phyloP scores from a whole-genome alignment of 2,113 vertebrate genomes.

The Perognathus longimembris region DNA sequence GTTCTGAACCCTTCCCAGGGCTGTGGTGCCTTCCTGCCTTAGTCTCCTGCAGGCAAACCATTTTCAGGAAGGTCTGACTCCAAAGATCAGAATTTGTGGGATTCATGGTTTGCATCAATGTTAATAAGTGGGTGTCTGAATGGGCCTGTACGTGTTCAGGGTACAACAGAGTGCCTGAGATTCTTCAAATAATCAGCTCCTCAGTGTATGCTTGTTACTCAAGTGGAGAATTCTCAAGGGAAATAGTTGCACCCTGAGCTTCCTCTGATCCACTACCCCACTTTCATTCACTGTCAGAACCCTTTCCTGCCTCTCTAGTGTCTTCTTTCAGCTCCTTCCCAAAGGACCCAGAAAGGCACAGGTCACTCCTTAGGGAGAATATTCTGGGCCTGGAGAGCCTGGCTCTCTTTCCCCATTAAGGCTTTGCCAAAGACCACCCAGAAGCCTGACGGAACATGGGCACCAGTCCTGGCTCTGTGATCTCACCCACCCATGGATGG shows the following conservation, averaged over 20 bases:
- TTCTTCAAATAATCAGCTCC: background rate
- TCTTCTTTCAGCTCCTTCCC: background rate
- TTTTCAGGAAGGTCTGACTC: background rate
- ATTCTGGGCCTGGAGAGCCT: background rate
- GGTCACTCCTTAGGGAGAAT: background rate
- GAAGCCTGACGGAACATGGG: background rate
- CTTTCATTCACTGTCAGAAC: background rate
- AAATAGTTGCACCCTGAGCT: background rate
- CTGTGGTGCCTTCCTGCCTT: background rate
- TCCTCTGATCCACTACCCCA: background rate
- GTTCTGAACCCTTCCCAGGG: background rate
- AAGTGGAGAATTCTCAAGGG: background rate
- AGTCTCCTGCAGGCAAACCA: background rate
- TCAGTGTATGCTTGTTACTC: background rate
- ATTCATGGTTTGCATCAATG: background rate
- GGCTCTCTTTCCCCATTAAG: background rate
- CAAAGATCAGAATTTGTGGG: background rate
- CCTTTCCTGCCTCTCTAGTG: background rate
- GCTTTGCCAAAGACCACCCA: background rate
- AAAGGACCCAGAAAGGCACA: background rate
- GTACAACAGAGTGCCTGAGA: background rate
- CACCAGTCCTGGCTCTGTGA: background rate
- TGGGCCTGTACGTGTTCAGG: too few relatives aligned
- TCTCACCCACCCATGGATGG: background rate
- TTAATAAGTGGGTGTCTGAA: background rate